Evolutionary conservation across 92 coral and sea anemone species (phyloP), one percentile per base, ranked within the genome.

Genomic region (Virgularia gustaviana): DNA sequence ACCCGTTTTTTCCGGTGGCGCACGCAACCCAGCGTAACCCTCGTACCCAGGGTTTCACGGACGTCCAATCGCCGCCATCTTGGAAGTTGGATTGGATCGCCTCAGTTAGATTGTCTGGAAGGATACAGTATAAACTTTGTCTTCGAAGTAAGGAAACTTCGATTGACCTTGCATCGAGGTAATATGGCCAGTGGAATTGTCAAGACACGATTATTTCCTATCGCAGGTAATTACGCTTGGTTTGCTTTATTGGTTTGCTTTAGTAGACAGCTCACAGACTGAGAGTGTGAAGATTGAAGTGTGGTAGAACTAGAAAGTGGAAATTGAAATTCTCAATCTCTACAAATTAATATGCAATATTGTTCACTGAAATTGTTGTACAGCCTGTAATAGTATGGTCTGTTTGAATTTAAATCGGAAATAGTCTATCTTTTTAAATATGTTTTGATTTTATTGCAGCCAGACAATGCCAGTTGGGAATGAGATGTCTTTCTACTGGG

Each of bases 401-500:
- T 4, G 19, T 43, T 43, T 1, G 2, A 43, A 43, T 43, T 43
- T 1, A n/a, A n/a, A n/a, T n/a, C 20, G 13, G 13, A 1, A 43
- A 13, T 43, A 43, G 19, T 16, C 13, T 16, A 43, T 43, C 20
- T 60, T n/a, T 20, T n/a, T 9, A 36, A 30, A 30, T 33, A 10
- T 0, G 10, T 27, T 45, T 49, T 31, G 27, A 28, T 30, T 20
- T n/a, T 20, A 23, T 67, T 30, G 33, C 59, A 67, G 74, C 74
- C 19, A 45, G 74, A 53, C 74, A 57, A 47, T 31, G 74, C 22
- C 74, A 67, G 13, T 10, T n/a, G 45, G 74, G 59, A 67, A 30
- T 67, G 11, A 27, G 74, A 19, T 45, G 45, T 20, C 27, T 67
- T 23, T 27, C 59, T 4, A 33, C 30, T 20, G 74, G 74, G 16